Evolutionary conservation across 1,140 invertebrate genomes (phyloP).

Genomic region (Pygmarrhopalites habei): DNA sequence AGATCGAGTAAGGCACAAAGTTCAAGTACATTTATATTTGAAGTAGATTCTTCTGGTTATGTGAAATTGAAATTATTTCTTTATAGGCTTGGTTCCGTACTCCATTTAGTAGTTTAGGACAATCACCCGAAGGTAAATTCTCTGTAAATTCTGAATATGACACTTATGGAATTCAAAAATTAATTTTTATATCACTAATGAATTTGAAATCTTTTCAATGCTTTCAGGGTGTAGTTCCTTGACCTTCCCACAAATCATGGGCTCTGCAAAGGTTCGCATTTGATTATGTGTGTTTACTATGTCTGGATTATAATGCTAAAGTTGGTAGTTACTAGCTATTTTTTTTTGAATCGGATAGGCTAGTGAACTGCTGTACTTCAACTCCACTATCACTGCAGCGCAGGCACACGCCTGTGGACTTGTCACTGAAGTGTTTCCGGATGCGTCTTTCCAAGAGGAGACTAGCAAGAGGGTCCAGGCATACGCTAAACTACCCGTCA

Average conservation of each 20-base stretch:
- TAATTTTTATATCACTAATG: slow-evolving; percentile 22
- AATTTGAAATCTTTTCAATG: slow-evolving; percentile 55
- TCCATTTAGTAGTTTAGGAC: not conserved
- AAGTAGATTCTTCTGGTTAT: too few species aligned
- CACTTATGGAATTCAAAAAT: too few species aligned
- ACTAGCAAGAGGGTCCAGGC: slow-evolving; percentile 52
- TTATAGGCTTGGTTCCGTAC: too few species aligned
- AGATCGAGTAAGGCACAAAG: slow-evolving; percentile 45
- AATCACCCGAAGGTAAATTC: not conserved
- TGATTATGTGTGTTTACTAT: too few species aligned
- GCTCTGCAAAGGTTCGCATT: slow-evolving; percentile 46
- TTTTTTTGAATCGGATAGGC: slow-evolving; percentile 50
- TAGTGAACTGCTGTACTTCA: slow-evolving; percentile 70
- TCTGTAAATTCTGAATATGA: too few species aligned
- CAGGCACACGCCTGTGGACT: slow-evolving; percentile 66
- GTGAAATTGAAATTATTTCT: too few species aligned
- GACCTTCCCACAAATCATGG: slow-evolving; percentile 56
- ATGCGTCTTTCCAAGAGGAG: slow-evolving; percentile 51
- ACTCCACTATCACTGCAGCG: slow-evolving; percentile 65
- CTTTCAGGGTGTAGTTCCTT: slow-evolving; percentile 53
- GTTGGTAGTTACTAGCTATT: slow-evolving; percentile 3
- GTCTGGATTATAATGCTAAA: too few species aligned
- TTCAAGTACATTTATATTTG: not conserved
- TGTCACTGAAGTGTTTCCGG: slow-evolving; percentile 60
- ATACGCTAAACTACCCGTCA: slow-evolving; percentile 47